A percentile compares a stretch with the other conserved stretches of the same genome.
These are phyloP conservation scores for Mus spicilegus DNA, from an alignment of 2,113 vertebrate genomes.

Conservation along the genomic window DNA sequence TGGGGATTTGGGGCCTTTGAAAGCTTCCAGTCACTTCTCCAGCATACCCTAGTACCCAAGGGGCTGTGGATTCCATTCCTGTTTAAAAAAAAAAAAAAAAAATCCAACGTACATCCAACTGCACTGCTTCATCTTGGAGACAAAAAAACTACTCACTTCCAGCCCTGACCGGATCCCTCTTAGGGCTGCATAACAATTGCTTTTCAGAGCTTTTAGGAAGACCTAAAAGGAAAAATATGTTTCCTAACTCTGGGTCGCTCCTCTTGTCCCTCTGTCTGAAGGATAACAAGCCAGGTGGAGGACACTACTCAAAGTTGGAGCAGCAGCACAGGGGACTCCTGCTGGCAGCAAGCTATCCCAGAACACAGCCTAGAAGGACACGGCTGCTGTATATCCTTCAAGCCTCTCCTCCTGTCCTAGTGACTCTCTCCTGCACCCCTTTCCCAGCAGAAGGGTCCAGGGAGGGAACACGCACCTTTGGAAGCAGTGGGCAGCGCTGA, in stretches of 20 bases:
- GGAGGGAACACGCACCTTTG: background rate
- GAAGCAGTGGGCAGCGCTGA: constrained; percentile 73
- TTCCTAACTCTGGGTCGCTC: background rate
- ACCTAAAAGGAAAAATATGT: background rate
- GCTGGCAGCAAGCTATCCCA: background rate
- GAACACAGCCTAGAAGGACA: background rate
- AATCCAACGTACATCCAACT: background rate
- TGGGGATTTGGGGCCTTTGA: background rate
- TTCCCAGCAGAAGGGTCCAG: rapidly evolving
- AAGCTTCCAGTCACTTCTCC: background rate
- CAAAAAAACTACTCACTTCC: background rate
- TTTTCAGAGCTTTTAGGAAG: background rate
- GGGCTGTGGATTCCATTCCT: background rate
- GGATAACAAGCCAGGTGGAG: too few relatives aligned
- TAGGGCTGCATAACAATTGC: background rate
- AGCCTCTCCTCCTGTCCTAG: too few relatives aligned
- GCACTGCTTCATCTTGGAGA: background rate
- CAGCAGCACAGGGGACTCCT: background rate
- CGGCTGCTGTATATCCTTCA: background rate
- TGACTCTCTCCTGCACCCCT: background rate
- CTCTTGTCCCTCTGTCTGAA: background rate
- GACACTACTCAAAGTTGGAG: background rate
- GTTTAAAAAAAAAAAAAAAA: background rate
- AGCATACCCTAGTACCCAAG: background rate
- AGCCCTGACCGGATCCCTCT: background rate